Conservation (phyloP, 2,113 vertebrate genomes). For the Polypterus bichir region DNA sequence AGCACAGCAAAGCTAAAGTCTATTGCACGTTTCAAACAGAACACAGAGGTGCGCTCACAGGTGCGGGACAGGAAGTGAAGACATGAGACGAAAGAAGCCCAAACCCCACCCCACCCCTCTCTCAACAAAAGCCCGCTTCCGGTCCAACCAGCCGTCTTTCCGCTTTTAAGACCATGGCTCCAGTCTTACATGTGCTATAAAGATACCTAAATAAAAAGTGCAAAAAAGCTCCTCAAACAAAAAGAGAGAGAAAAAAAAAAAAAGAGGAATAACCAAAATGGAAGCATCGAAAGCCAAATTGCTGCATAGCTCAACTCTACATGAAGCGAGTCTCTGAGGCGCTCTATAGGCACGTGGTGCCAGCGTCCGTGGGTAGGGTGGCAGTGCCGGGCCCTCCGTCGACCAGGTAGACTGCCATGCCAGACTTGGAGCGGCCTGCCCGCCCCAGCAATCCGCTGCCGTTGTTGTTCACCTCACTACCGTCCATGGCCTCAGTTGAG, state of each 20-base stretch:
- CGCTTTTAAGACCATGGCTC: no score
- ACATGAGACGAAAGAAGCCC: no score
- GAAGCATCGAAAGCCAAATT: constrained; percentile 71
- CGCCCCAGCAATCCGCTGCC: constrained; percentile 37
- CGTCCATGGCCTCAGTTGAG: constrained; percentile 72
- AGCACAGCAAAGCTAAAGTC: constrained; percentile 78
- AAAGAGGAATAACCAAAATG: constrained; percentile 38
- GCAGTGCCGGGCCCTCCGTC: constrained; percentile 69
- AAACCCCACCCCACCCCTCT: no score
- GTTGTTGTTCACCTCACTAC: constrained; percentile 65
- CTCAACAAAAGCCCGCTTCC: no score
- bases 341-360: constrained; percentile 73
- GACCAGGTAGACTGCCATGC: constrained; percentile 78
- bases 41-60: constrained; percentile 42
- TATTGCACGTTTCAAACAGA: constrained; percentile 94
- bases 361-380: constrained; percentile 58
- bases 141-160: no score
- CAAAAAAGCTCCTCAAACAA: constrained; percentile 49
- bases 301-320: constrained; percentile 98
- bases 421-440: constrained; percentile 70
- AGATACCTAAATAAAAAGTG: constrained; percentile 58
- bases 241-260: constrained; percentile 33
- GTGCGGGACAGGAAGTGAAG: no score
- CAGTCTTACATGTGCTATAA: constrained; percentile 61
- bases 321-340: constrained; percentile 76